Evolutionary conservation across 2,797 vertebrate species (phyloP).

Genomic region (Octomys mimax): DNA sequence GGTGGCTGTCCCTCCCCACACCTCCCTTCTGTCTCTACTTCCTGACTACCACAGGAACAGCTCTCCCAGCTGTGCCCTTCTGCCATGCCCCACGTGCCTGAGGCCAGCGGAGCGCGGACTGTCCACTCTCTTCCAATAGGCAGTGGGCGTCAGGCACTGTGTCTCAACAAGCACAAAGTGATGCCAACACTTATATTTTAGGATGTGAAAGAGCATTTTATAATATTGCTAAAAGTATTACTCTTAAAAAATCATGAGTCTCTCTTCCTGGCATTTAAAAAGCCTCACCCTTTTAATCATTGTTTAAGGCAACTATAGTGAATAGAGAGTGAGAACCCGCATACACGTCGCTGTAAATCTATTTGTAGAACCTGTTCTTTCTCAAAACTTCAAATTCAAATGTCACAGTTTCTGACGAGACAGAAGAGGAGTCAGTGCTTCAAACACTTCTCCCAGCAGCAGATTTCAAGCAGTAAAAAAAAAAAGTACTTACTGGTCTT

Average conservation of each 20-base stretch:
- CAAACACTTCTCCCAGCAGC: not conserved
- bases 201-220: not conserved
- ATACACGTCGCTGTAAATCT: not conserved
- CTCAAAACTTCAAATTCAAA: slow-evolving; percentile 19
- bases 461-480: slow-evolving; percentile 7
- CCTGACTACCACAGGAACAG: not conserved
- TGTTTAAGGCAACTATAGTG: not conserved
- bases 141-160: not conserved
- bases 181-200: not conserved
- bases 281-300: not conserved
- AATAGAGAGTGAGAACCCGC: not conserved
- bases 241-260: slow-evolving; percentile 38
- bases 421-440: not conserved
- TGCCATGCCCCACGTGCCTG: not conserved
- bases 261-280: slow-evolving; percentile 32
- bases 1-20: not conserved
- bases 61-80: not conserved
- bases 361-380: not conserved
- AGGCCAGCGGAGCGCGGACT: not conserved
- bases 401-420: slow-evolving; percentile 44
- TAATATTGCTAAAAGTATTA: not conserved
- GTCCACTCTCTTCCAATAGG: too few species aligned
- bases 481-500: slow-evolving; percentile 92
- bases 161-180: not conserved
- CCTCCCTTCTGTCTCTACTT: not conserved